phyloP scores from a whole-genome alignment of 2,797 vertebrate species.

The Pristis pectinata region DNA sequence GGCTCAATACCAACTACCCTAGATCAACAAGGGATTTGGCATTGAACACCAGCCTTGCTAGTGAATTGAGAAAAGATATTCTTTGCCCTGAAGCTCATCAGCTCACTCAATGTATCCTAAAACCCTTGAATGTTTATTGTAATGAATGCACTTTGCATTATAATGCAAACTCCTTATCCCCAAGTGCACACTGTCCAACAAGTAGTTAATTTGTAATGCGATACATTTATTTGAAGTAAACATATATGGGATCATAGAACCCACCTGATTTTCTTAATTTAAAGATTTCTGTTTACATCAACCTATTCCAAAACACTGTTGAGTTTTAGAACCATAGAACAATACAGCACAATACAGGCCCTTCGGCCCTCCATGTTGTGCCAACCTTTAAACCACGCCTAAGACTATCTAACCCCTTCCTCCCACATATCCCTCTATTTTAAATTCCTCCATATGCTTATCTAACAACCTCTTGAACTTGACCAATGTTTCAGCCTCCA shows the following conservation, averaged over 20 bases:
- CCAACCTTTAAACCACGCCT: too few species aligned
- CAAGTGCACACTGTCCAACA: background rate
- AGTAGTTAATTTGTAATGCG: background rate
- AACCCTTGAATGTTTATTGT: too few species aligned
- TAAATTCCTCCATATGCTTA: too few species aligned
- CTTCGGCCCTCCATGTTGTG: too few species aligned
- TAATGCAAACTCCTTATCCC: too few species aligned
- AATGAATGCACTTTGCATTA: too few species aligned
- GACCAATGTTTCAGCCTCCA: too few species aligned
- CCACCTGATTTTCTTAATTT: background rate
- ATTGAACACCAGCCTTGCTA: background rate
- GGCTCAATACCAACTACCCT: background rate
- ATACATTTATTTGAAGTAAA: background rate
- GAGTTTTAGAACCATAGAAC: too few species aligned
- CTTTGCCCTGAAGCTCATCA: background rate
- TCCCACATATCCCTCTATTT: too few species aligned
- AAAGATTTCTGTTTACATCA: background rate
- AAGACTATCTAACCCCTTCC: too few species aligned
- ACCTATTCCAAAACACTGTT: background rate
- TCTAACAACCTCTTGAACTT: too few species aligned
- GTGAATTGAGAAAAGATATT: background rate
- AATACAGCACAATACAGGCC: too few species aligned
- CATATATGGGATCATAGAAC: background rate
- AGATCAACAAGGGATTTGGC: background rate
- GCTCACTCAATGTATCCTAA: background rate